These are phyloP conservation scores for Tineola bisselliella DNA, from an alignment of 2,888 invertebrate genomes.

Conservation along the genomic window DNA sequence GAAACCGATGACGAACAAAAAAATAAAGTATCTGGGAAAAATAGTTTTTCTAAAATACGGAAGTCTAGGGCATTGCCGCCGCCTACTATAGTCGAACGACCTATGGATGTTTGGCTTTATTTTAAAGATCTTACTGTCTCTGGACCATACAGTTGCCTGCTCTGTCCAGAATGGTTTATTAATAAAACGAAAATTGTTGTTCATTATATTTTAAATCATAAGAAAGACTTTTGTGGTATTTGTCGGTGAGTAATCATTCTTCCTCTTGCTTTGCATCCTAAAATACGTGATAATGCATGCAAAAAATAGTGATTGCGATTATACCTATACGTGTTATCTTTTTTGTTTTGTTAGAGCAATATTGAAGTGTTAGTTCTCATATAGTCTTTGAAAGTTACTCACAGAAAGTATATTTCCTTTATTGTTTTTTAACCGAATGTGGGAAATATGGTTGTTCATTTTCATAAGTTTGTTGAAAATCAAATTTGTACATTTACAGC, in stretches of 20 bases:
- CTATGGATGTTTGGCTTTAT: conserved; percentile 58
- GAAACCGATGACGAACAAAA: conserved; percentile 24
- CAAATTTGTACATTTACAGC: conserved; percentile 31
- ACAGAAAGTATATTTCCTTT: too few species aligned
- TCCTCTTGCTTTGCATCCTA: too few species aligned
- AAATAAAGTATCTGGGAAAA: conserved; percentile 20
- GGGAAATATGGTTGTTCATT: too few species aligned
- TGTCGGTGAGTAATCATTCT: conserved; percentile 53
- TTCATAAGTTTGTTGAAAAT: too few species aligned
- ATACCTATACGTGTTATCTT: too few species aligned
- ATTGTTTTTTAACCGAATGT: too few species aligned
- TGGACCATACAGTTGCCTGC: conserved; percentile 56
- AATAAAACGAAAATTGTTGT: conserved; percentile 53
- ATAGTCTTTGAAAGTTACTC: too few species aligned
- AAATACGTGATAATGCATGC: too few species aligned
- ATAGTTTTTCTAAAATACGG: not conserved
- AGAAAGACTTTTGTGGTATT: conserved; percentile 60
- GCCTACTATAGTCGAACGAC: conserved; percentile 35
- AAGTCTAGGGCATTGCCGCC: conserved; percentile 18
- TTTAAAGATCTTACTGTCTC: conserved; percentile 53
- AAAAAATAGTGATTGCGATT: not conserved
- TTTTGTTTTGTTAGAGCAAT: too few species aligned
- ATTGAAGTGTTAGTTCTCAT: too few species aligned
- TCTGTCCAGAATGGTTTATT: conserved; percentile 60
- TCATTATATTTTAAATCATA: conserved; percentile 61